Base-by-base conservation (phyloP, 2,113 vertebrate species). In the Sturnus vulgaris region DNA sequence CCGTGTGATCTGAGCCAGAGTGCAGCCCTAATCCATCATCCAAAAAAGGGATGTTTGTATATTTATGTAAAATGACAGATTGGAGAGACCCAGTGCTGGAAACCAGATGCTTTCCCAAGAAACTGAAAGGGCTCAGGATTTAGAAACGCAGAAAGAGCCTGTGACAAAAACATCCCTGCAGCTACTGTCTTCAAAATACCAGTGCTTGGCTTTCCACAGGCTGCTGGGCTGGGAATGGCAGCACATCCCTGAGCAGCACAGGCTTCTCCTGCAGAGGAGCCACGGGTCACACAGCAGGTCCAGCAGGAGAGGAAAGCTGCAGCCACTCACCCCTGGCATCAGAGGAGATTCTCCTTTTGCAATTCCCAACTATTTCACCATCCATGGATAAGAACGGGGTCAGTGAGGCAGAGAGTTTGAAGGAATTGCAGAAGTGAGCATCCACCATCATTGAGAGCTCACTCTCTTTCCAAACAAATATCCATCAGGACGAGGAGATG, bases 61-160 rank as follows among this genome's bases (percentile, higher is more conserved):
- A 90, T 95, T 96, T 95, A 85, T 95, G 86, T 83, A 25, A 93
- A 92, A 76, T 91, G 88, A 95, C 84, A 93, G 94, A 82, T 9
- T 93, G 86, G 91, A 94, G 77, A 81, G 80, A 72, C 70, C 37
- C 55, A 7, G 88, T 70, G 94, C 92, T 95, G 94, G 83, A 94
- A 95, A 88, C 92, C 96, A 97, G 96, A 95, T 93, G 92, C 91
- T 96, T 96, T 95, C 95, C 94, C 95, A 94, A 93, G 95, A 82
- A 90, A 87, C 46, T 6, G 21, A 23, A 86, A 75, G 59, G 78
- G 53, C 46, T 40, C 53, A 64, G 77, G 78, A 60, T 57, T 71
- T 66, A 47, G 81, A 83, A 52, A 59, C 0, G 8, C 50, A 65
- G 75, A 28, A 28, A n/a, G 73, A 52, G 82, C 57, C 83, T 63